Evolutionary conservation across 2,113 vertebrate species (phyloP).

Genomic region (Micronycteris hirsuta): DNA sequence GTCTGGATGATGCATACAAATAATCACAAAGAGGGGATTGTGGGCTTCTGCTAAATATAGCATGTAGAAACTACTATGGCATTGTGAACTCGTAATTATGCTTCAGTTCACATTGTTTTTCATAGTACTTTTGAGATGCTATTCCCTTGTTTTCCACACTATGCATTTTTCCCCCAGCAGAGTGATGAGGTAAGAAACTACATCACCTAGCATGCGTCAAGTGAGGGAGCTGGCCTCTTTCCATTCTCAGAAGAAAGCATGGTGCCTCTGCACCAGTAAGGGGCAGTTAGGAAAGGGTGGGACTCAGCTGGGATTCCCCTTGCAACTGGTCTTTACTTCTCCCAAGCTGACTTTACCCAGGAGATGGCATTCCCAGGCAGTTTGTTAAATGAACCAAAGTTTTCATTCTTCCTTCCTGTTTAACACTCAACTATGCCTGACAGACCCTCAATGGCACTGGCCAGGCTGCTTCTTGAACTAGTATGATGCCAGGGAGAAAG

Average conservation of each 20-base stretch:
- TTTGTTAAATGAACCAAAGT: not conserved
- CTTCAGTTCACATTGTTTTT: not conserved
- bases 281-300: not conserved
- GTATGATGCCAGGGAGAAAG: not conserved
- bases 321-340: not conserved
- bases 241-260: not conserved
- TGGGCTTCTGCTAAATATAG: conserved; percentile 44
- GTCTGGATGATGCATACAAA: not conserved
- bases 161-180: not conserved
- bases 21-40: conserved; percentile 1
- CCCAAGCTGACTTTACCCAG: not conserved
- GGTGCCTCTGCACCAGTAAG: not conserved
- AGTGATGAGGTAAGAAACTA: conserved; percentile 17
- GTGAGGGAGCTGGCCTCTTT: not conserved
- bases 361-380: not conserved
- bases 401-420: not conserved
- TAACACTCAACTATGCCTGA: not conserved
- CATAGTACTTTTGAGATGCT: not conserved
- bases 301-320: not conserved
- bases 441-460: not conserved
- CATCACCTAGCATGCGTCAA: rapidly evolving
- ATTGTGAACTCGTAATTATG: not conserved
- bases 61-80: not conserved
- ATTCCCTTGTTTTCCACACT: not conserved
- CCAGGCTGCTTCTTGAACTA: not conserved